Conservation (phyloP, 2,113 vertebrate species). For the Thinocorus orbignyianus region DNA sequence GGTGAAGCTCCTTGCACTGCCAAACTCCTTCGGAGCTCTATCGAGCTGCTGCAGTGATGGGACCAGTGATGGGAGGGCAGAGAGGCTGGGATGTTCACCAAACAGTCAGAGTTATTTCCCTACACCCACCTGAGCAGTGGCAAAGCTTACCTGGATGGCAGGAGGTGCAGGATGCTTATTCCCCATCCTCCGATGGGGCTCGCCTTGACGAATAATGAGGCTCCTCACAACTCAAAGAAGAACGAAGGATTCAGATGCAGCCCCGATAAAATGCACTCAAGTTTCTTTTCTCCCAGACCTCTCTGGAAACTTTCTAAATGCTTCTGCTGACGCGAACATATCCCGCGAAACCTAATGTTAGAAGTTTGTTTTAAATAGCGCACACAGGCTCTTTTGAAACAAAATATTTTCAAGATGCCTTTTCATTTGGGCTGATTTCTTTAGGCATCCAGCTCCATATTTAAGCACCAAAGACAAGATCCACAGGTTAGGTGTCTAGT, state of each 20-base stretch:
- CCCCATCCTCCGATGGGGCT: rapidly evolving
- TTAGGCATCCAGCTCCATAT: neutral
- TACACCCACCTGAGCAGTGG: neutral
- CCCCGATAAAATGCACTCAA: neutral
- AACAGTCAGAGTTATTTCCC: neutral
- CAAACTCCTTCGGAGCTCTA: rapidly evolving
- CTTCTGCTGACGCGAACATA: neutral
- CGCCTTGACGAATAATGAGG: rapidly evolving
- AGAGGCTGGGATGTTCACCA: neutral
- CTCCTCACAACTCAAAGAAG: neutral
- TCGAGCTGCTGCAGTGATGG: neutral
- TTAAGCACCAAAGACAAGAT: neutral
- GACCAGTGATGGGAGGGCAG: neutral
- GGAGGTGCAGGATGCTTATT: neutral
- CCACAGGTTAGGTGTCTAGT: neutral
- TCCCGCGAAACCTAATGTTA: neutral
- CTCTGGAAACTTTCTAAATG: neutral
- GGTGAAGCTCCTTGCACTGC: neutral
- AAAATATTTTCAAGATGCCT: neutral
- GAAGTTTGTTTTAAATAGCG: neutral
- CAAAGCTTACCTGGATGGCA: neutral
- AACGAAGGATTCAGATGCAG: neutral
- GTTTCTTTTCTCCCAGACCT: neutral
- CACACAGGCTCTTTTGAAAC: neutral
- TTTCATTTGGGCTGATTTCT: neutral